phyloP scores from a whole-genome alignment of 2,113 vertebrate genomes.

The Empidonax alnorum region DNA sequence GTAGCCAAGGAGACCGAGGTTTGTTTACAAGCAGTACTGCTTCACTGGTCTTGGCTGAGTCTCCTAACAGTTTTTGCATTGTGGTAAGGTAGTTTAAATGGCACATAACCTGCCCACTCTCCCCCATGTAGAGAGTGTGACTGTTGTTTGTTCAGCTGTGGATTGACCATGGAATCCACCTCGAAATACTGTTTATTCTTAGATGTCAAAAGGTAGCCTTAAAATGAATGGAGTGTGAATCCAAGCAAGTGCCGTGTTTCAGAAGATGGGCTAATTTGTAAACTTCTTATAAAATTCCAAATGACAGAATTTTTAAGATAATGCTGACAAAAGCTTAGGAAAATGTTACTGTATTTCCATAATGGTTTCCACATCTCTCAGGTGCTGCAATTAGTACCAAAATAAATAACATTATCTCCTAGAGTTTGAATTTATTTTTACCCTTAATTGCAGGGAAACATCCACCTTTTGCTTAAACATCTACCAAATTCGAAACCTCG shows the following conservation, averaged over 20 bases:
- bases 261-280: not conserved
- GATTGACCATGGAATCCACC: not conserved
- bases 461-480: not conserved
- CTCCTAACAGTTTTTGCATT: not conserved
- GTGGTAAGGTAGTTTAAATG: not conserved
- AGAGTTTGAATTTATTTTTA: not conserved
- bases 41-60: not conserved
- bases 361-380: not conserved
- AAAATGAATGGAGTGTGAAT: not conserved
- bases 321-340: not conserved
- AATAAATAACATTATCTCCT: not conserved
- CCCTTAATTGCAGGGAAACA: not conserved
- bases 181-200: not conserved
- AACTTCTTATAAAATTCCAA: not conserved
- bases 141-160: not conserved
- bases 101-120: not conserved
- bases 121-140: not conserved
- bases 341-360: not conserved
- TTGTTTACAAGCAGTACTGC: not conserved
- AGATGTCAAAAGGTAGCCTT: not conserved
- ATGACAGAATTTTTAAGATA: not conserved
- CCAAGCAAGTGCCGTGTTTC: not conserved
- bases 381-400: not conserved
- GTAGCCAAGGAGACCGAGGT: not conserved
- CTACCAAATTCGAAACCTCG: not conserved